phyloP scores from a whole-genome alignment of 2,113 vertebrate species.

The Colaptes auratus region DNA sequence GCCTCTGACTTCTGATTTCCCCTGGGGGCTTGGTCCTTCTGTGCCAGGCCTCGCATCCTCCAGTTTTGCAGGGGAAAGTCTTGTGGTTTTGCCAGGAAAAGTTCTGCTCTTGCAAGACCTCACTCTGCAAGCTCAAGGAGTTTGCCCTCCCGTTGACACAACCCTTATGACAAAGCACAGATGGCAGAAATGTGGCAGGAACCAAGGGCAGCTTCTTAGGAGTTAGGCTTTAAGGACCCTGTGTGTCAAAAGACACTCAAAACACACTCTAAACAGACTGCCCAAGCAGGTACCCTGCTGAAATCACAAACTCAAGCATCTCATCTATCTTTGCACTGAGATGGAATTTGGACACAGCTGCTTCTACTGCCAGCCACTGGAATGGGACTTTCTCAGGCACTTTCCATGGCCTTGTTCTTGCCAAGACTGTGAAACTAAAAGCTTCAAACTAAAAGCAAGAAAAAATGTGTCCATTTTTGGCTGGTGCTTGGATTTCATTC shows the following conservation, averaged over 20 bases:
- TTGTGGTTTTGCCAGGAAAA: neutral
- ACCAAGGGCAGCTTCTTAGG: neutral
- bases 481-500: neutral
- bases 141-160: neutral
- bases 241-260: neutral
- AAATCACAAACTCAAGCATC: neutral
- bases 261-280: neutral
- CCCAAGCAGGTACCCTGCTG: neutral
- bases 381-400: neutral
- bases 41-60: fast-evolving
- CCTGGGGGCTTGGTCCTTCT: neutral
- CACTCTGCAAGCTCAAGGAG: neutral
- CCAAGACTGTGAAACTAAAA: neutral
- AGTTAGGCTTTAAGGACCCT: neutral
- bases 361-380: neutral
- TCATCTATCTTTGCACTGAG: neutral
- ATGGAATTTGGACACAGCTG: neutral
- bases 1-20: neutral
- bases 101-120: neutral
- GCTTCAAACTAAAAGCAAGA: neutral
- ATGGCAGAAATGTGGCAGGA: neutral
- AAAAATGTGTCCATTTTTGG: neutral
- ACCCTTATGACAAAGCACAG: neutral
- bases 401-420: neutral
- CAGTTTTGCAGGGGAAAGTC: neutral